These are phyloP conservation scores for Oryctolagus cuniculus DNA, from an alignment of 2,113 vertebrate genomes.

Conservation along the genomic window DNA sequence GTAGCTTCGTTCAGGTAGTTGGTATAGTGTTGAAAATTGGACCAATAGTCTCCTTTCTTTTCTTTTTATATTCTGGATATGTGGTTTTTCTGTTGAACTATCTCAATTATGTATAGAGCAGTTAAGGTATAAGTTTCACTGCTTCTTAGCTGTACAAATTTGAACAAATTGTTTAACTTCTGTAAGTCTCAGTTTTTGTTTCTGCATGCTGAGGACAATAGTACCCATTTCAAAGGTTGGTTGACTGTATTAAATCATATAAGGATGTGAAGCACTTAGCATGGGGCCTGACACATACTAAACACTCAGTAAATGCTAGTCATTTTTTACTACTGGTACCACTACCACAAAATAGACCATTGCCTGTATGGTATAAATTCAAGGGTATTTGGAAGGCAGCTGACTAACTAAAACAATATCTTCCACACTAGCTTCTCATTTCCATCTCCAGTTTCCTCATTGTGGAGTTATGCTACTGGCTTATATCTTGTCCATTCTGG, in stretches of 20 bases:
- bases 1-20: too few relatives aligned
- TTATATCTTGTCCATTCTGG: neutral
- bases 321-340: neutral
- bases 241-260: neutral
- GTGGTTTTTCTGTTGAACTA: conserved; percentile 13
- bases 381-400: neutral
- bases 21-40: too few relatives aligned
- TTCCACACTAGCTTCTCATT: neutral
- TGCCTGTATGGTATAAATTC: neutral
- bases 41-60: neutral
- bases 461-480: neutral
- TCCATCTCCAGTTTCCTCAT: neutral
- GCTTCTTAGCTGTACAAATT: neutral
- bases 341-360: neutral
- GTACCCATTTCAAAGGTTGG: neutral
- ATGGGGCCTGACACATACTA: neutral
- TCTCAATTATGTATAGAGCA: neutral
- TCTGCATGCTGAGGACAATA: neutral
- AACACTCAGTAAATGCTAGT: conserved; percentile 6
- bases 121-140: neutral
- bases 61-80: neutral
- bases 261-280: neutral
- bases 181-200: neutral
- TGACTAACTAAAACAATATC: conserved; percentile 35
- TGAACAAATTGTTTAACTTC: neutral